Base-by-base conservation (phyloP, 2,888 invertebrate genomes). In the Acanthopleura granulata region DNA sequence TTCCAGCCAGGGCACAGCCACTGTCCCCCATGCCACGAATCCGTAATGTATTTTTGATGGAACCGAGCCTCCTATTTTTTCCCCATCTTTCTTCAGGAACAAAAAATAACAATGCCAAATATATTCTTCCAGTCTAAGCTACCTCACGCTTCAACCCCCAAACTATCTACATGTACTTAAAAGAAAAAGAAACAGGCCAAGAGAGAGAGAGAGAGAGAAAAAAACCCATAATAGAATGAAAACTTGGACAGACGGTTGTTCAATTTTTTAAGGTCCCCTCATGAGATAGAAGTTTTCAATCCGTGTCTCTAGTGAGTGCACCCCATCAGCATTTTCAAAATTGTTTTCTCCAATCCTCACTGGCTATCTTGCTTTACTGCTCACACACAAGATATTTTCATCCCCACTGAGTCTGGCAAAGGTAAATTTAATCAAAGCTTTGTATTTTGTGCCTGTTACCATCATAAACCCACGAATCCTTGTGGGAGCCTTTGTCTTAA, bases 41-140 rank as follows among this genome's bases (percentile, higher is more conserved):
- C 25, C 16, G 27, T 66, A 66, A 66, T 66, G 66, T 27, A 66
- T 66, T 66, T 66, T 66, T 27, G 66, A 66, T 66, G 66, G 29
- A 15, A 27, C 16, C 66, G 6, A 66, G 25, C 22, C 66, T 27
- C 22, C 29, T 27, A 22, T 66, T 66, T 66, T 66, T 27, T 66
- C 57, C 57, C n/a, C 57, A 57, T 57, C 66, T 66, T 66, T 66
- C 66, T 66, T 66, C 16, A 25, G 6, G 29, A 66, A 40, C 40
- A 40, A 40, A 40, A 40, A 40, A 40, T 9, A 40, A 40, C 40
- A 40, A 40, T 40, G 40, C 40, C 40, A 40, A 40, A 40, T 40
- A 40, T 40, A 40, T 40, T 40, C 40, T 40, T 40, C 40, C 9
- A 40, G 40, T 40, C 40, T 40, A 40, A 40, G 40, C 40, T 40